These are phyloP conservation scores for Parelbella ahira DNA, from an alignment of 2,888 invertebrate species.

Conservation along the genomic window DNA sequence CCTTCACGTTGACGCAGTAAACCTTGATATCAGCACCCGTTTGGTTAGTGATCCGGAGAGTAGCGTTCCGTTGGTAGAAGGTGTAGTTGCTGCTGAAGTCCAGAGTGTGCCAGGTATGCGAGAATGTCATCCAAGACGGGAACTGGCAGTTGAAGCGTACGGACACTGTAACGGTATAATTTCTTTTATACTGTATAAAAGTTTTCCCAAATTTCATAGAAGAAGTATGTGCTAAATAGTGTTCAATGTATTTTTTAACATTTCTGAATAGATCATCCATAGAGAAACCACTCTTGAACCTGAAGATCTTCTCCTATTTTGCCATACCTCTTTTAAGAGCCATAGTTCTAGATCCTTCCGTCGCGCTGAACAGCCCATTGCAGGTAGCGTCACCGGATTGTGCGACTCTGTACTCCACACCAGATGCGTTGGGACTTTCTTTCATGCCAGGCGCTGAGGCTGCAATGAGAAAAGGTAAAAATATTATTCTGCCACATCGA, in stretches of 20 bases:
- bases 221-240: no score
- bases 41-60: constrained; percentile 83
- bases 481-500: no score
- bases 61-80: constrained; percentile 90
- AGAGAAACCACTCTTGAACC: no score
- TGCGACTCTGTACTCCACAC: constrained; percentile 90
- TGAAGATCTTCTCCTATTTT: no score
- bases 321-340: constrained; percentile 89
- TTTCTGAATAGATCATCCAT: no score
- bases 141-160: constrained; percentile 90
- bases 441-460: constrained; percentile 54
- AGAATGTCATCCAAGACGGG: constrained; percentile 92
- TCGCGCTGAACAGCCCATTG: constrained; percentile 94
- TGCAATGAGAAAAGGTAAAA: constrained; percentile 20
- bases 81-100: constrained; percentile 92
- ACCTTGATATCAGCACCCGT: constrained; percentile 83
- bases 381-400: constrained; percentile 97
- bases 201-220: no score
- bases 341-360: constrained; percentile 92
- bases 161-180: no score
- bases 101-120: constrained; percentile 93
- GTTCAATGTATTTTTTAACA: no score
- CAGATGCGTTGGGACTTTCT: constrained; percentile 60
- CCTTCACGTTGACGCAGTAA: constrained; percentile 83
- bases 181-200: no score